Percentiles rank a stretch among this genome's conserved stretches.
Evolutionary conservation across 2,888 invertebrate species (phyloP).

Genomic region (Leptopilina syphax): DNA sequence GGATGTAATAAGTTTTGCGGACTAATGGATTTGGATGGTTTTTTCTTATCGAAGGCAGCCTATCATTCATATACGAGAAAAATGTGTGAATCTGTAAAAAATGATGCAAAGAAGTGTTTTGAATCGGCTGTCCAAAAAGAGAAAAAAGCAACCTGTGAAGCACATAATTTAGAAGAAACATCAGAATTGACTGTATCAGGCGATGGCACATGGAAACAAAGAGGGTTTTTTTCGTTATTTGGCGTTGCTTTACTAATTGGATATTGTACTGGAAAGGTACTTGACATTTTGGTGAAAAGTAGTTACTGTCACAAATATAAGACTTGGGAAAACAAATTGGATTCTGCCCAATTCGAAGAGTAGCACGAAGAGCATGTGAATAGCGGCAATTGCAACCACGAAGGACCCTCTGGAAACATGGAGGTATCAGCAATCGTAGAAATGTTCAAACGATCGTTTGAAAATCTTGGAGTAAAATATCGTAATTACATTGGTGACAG

Average conservation of each 20-base stretch:
- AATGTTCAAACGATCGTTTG: constrained; percentile 43
- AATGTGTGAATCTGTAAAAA: too few species aligned
- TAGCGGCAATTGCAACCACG: constrained; percentile 48
- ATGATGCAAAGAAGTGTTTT: too few species aligned
- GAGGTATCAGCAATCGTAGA: constrained; percentile 38
- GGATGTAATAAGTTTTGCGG: constrained; percentile 18
- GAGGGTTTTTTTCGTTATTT: background rate
- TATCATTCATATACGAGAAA: too few species aligned
- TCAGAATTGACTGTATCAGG: too few species aligned
- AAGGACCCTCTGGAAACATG: constrained; percentile 52
- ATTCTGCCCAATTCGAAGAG: constrained; percentile 53
- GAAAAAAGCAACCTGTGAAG: too few species aligned
- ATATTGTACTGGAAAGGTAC: background rate
- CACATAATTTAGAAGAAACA: too few species aligned
- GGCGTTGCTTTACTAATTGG: background rate
- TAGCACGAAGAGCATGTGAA: constrained; percentile 55
- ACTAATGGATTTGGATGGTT: background rate
- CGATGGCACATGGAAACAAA: too few species aligned
- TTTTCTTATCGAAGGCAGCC: background rate
- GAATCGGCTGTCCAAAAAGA: too few species aligned
- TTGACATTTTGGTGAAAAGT: background rate
- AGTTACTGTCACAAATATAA: background rate
- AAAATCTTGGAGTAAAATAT: too few species aligned
- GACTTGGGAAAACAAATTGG: constrained; percentile 40
- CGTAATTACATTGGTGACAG: too few species aligned